Percentiles rank a stretch among this genome's conserved stretches.
Evolutionary conservation across 2,888 invertebrate species (phyloP).

Genomic region (Anaspis maculata): DNA sequence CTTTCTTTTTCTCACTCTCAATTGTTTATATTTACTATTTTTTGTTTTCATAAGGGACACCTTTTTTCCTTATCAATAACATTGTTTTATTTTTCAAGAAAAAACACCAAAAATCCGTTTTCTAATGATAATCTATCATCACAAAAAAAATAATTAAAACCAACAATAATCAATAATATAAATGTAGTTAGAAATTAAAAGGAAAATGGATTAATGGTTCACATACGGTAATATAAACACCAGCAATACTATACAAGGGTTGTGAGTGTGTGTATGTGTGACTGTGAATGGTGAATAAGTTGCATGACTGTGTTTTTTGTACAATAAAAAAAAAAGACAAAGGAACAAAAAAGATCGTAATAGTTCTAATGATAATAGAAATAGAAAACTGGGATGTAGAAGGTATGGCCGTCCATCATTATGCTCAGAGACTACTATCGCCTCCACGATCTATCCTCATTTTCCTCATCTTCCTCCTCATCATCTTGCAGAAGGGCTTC

Average conservation of each 20-base stretch:
- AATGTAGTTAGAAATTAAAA: conserved; percentile 5
- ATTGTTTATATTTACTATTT: conserved; percentile 6
- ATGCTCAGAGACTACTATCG: conserved; percentile 60
- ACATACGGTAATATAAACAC: background rate
- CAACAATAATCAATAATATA: conserved; percentile 9
- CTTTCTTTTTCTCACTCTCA: conserved; percentile 5
- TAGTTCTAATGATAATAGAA: too few relatives aligned
- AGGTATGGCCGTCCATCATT: too few relatives aligned
- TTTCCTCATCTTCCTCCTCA: conserved; percentile 82
- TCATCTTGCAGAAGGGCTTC: conserved; percentile 69
- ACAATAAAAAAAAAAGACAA: too few relatives aligned
- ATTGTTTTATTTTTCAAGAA: conserved; percentile 9
- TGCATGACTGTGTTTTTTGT: too few relatives aligned
- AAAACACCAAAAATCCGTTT: conserved; percentile 12
- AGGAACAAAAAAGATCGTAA: too few relatives aligned
- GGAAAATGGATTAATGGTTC: background rate
- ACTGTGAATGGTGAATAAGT: too few relatives aligned
- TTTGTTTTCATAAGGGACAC: conserved; percentile 8
- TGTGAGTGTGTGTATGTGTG: too few relatives aligned
- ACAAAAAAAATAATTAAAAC: conserved; percentile 10
- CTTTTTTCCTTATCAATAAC: conserved; percentile 13
- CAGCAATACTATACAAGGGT: too few relatives aligned
- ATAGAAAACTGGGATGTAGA: too few relatives aligned
- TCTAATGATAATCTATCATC: conserved; percentile 1
- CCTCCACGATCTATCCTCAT: conserved; percentile 81